Conservation (phyloP, 2,113 vertebrate species). For the Myocastor coypus region DNA sequence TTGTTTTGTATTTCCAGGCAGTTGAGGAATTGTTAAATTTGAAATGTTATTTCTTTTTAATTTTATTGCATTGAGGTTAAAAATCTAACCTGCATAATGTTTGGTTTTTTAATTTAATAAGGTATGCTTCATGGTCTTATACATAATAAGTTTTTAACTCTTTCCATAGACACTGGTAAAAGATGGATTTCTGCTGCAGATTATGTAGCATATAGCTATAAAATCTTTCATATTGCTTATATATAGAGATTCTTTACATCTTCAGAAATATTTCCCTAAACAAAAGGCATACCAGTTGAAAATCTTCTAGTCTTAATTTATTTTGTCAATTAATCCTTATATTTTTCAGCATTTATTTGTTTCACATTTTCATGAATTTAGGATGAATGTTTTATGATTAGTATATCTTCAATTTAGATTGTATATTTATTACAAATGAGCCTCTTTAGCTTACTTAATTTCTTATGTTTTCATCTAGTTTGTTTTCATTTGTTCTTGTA, state of each 20-base stretch:
- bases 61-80: conserved; percentile 5
- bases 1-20: conserved; percentile 4
- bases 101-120: conserved; percentile 1
- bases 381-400: background rate
- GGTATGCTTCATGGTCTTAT: background rate
- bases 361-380: conserved; percentile 38
- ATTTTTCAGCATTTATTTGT: conserved; percentile 1
- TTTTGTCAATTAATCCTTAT: background rate
- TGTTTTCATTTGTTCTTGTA: background rate
- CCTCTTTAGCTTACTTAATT: background rate
- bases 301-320: background rate
- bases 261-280: background rate
- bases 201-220: background rate
- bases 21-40: background rate
- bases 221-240: background rate
- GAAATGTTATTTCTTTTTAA: conserved; percentile 7
- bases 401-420: background rate
- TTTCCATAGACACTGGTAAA: background rate
- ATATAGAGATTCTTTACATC: background rate
- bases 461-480: background rate
- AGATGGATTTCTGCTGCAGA: background rate
- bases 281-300: background rate
- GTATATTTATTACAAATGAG: background rate
- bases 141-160: background rate
- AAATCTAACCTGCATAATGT: background rate